Percentiles rank a stretch among this genome's conserved stretches.
These are phyloP conservation scores for Pseudoips prasinana DNA, from an alignment of 2,888 invertebrate genomes.

Conservation along the genomic window DNA sequence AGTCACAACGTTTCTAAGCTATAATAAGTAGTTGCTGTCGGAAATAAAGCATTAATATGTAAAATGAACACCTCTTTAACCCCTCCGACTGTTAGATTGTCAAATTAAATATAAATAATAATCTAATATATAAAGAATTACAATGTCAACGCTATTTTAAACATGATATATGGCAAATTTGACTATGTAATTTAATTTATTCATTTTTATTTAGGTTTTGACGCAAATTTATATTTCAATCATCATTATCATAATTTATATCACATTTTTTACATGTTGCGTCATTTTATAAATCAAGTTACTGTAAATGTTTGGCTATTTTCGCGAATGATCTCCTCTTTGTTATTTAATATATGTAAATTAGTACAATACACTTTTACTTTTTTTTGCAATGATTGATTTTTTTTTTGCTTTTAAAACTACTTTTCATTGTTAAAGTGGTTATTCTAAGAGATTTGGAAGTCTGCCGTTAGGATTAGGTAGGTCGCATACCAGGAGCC, in stretches of 20 bases:
- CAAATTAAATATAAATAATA: constrained; percentile 18
- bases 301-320: constrained; percentile 9
- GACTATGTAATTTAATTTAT: constrained; percentile 21
- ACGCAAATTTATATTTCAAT: constrained; percentile 20
- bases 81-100: constrained; percentile 12
- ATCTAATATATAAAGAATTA: constrained; percentile 5
- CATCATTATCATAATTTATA: constrained; percentile 23
- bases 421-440: no score
- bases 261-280: constrained; percentile 11
- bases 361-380: no score
- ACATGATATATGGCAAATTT: constrained; percentile 15
- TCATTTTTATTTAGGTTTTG: constrained; percentile 17
- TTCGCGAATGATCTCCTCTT: constrained; percentile 3
- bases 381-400: no score
- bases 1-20: no score
- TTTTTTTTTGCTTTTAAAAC: no score
- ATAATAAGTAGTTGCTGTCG: neutral
- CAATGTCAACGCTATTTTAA: constrained; percentile 18
- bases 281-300: constrained; percentile 6
- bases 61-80: constrained; percentile 12
- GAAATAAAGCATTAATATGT: constrained; percentile 2
- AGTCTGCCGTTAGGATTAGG: constrained; percentile 61
- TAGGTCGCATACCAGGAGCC: constrained; percentile 67
- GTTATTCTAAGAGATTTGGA: constrained; percentile 47
- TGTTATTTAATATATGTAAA: no score